Percentiles rank a stretch among this genome's conserved stretches.
phyloP scores from a whole-genome alignment of 2,113 vertebrate species.

The Monopterus albus region DNA sequence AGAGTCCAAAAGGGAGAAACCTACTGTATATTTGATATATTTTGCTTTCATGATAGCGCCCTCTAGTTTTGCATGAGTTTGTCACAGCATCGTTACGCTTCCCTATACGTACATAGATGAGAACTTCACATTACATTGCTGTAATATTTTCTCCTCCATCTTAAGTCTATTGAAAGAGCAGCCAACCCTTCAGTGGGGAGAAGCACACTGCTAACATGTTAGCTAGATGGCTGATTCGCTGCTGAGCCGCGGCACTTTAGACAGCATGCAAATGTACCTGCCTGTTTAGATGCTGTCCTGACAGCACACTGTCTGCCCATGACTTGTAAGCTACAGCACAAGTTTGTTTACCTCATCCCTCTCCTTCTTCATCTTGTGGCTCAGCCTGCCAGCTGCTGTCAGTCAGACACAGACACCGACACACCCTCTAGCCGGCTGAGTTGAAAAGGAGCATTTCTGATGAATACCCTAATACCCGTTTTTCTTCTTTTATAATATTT shows the following conservation, averaged over 20 bases:
- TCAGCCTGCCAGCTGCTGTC: constrained; percentile 16
- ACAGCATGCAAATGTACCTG: neutral
- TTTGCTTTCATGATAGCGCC: no score
- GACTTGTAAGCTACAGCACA: neutral
- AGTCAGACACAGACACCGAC: neutral
- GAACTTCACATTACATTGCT: no score
- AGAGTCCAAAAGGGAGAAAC: no score
- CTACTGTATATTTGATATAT: no score
- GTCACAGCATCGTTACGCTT: no score
- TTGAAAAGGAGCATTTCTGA: neutral
- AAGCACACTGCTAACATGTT: neutral
- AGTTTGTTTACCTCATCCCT: constrained; percentile 5
- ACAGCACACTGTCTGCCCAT: neutral
- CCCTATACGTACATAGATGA: no score
- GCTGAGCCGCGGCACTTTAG: neutral
- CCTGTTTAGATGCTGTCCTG: neutral
- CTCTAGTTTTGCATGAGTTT: no score
- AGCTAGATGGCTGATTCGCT: neutral
- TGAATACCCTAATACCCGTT: neutral
- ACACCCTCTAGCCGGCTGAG: neutral
- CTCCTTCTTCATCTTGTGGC: neutral
- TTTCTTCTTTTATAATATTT: neutral
- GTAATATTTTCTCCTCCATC: constrained; percentile 1
- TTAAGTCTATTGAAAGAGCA: constrained; percentile 1
- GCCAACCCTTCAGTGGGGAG: neutral